These are phyloP conservation scores for Oxytorus armatus DNA, from an alignment of 2,888 invertebrate species.

Conservation along the genomic window DNA sequence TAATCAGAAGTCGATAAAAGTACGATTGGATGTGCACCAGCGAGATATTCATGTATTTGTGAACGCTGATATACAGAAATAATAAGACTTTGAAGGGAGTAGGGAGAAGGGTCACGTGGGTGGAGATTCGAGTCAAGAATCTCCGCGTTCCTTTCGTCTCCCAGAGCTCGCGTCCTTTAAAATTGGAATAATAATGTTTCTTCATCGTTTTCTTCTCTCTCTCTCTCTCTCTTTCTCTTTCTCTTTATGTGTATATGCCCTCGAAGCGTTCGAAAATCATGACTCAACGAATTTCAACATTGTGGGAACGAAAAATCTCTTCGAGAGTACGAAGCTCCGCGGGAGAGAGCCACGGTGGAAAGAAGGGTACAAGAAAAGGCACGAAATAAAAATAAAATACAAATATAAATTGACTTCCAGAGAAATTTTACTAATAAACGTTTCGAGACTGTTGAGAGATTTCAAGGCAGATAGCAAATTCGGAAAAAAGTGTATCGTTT, in stretches of 20 bases:
- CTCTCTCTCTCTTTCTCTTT: conserved; percentile 78
- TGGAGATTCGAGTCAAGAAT: conserved; percentile 60
- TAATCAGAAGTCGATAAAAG: no score
- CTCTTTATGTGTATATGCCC: conserved; percentile 58
- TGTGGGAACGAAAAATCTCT: conserved; percentile 81
- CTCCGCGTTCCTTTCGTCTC: conserved; percentile 59
- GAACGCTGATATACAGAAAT: conserved; percentile 25
- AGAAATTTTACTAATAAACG: conserved; percentile 2
- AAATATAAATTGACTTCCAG: conserved; percentile 17
- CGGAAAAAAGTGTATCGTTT: no score
- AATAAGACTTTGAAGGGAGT: conserved; percentile 47
- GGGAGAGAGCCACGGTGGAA: conserved; percentile 16
- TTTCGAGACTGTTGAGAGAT: not conserved
- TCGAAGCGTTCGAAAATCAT: conserved; percentile 80
- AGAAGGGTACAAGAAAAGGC: conserved; percentile 35
- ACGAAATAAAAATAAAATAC: conserved; percentile 27
- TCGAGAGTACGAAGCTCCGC: conserved; percentile 37
- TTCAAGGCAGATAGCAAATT: no score
- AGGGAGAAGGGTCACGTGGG: conserved; percentile 55
- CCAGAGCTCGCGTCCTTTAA: conserved; percentile 75
- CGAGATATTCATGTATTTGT: no score
- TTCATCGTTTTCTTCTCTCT: conserved; percentile 79
- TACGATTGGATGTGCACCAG: no score
- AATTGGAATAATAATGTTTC: conserved; percentile 84
- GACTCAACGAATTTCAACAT: conserved; percentile 83